Evolutionary conservation across 2,888 invertebrate genomes (phyloP).

Genomic region (Crepidodera aurea): DNA sequence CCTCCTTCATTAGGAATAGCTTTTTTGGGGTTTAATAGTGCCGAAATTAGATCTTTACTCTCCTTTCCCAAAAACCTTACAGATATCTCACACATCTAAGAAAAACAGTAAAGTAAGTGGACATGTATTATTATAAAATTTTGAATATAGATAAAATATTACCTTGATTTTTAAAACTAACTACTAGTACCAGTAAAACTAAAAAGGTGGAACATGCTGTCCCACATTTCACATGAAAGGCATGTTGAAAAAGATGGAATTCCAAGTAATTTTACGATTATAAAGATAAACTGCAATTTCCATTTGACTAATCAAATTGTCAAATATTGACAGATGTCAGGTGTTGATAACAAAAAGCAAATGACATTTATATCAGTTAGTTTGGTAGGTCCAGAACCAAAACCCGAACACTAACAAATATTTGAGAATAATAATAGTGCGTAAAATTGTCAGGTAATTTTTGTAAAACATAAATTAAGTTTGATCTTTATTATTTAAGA

Average conservation of each 20-base stretch:
- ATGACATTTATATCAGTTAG: too few relatives aligned
- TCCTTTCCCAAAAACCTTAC: slow-evolving; percentile 52
- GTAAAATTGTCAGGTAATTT: too few relatives aligned
- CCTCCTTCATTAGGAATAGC: slow-evolving; percentile 71
- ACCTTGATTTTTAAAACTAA: slow-evolving; percentile 10
- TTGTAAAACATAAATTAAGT: too few relatives aligned
- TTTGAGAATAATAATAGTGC: too few relatives aligned
- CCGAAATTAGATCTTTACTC: slow-evolving; percentile 66
- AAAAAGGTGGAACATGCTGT: slow-evolving; percentile 2
- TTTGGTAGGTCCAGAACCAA: too few relatives aligned
- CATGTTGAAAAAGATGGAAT: slow-evolving; percentile 1
- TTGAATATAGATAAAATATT: not conserved
- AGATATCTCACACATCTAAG: slow-evolving; percentile 32
- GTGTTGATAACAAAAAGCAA: not conserved
- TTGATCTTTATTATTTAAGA: too few relatives aligned
- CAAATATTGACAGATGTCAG: slow-evolving; percentile 2
- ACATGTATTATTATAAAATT: not conserved
- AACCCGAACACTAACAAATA: too few relatives aligned
- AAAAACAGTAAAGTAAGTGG: not conserved
- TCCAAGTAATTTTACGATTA: slow-evolving; percentile 2
- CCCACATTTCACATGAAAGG: slow-evolving; percentile 6
- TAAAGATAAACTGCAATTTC: not conserved
- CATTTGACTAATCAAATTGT: not conserved
- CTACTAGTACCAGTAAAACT: not conserved
- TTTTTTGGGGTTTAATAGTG: slow-evolving; percentile 72